A percentile compares a stretch with the other conserved stretches of the same genome.
Evolutionary conservation across 2,113 vertebrate genomes (phyloP).

Genomic region (Sander vitreus): DNA sequence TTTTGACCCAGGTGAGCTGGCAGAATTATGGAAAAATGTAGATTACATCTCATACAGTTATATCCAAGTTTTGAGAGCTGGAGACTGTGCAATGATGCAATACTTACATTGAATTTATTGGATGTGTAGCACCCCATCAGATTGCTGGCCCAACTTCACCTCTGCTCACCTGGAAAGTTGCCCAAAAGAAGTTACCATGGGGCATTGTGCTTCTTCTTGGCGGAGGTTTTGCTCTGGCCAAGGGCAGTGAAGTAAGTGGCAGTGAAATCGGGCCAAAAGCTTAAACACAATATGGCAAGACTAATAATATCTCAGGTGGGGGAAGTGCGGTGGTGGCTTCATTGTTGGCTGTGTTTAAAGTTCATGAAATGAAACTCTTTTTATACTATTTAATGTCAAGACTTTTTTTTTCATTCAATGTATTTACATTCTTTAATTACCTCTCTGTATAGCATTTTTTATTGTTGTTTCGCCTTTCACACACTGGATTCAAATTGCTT

Average conservation of each 20-base stretch:
- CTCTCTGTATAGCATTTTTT: neutral
- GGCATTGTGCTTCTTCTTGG: constrained; percentile 95
- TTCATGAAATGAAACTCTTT: neutral
- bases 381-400: neutral
- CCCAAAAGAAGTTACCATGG: constrained; percentile 94
- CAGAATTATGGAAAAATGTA: neutral
- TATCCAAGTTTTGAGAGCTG: neutral
- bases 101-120: constrained; percentile 12
- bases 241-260: constrained; percentile 92
- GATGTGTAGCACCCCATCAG: constrained; percentile 60
- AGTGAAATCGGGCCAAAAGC: neutral
- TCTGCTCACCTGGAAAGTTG: constrained; percentile 92
- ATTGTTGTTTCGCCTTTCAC: neutral
- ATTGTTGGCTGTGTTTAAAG: constrained; percentile 1
- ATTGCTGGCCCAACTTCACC: constrained; percentile 63
- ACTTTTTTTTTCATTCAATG: neutral
- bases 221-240: constrained; percentile 97
- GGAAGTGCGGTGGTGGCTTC: neutral
- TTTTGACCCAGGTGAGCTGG: constrained; percentile 76
- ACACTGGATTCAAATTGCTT: neutral
- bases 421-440: neutral
- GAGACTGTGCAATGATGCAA: neutral
- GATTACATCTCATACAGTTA: neutral
- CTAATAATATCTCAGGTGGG: neutral
- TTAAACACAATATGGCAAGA: neutral